These are phyloP conservation scores for Perithous albicinctus DNA, from an alignment of 2,888 invertebrate species.

Conservation along the genomic window DNA sequence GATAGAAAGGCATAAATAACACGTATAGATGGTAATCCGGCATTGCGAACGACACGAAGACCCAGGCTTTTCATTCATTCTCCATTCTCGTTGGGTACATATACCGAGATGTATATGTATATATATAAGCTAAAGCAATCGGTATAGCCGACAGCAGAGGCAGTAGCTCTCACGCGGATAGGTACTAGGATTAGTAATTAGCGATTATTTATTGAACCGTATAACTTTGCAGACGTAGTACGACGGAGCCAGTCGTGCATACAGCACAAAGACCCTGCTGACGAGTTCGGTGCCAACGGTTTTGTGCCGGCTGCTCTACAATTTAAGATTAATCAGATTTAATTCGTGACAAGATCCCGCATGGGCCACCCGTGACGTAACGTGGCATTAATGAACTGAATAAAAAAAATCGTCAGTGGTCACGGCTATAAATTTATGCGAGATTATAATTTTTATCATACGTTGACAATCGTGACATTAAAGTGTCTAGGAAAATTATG, in stretches of 20 bases:
- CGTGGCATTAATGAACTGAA: not conserved
- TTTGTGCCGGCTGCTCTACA: conserved; percentile 36
- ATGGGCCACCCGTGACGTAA: conserved; percentile 29
- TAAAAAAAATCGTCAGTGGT: not conserved
- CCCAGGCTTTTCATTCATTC: conserved; percentile 41
- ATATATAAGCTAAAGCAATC: conserved; percentile 13
- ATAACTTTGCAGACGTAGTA: conserved; percentile 24
- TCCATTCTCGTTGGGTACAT: conserved; percentile 43
- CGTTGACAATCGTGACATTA: not conserved
- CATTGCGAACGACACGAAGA: conserved; percentile 59
- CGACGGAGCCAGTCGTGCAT: conserved; percentile 19
- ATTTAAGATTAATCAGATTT: conserved; percentile 51
- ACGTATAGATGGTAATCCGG: conserved; percentile 59
- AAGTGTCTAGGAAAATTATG: not conserved
- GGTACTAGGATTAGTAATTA: conserved; percentile 64
- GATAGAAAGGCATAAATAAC: conserved; percentile 58
- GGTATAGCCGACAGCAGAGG: conserved; percentile 13
- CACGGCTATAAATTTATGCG: conserved; percentile 11
- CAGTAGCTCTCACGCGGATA: conserved; percentile 53
- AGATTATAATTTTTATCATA: not conserved
- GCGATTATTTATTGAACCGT: conserved; percentile 63
- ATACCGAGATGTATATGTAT: not conserved
- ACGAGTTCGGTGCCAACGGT: conserved; percentile 35
- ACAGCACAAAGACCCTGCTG: conserved; percentile 21
- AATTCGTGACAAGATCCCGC: conserved; percentile 54